Conservation (phyloP, 2,113 vertebrate species). For the Oncorhynchus gorbuscha region DNA sequence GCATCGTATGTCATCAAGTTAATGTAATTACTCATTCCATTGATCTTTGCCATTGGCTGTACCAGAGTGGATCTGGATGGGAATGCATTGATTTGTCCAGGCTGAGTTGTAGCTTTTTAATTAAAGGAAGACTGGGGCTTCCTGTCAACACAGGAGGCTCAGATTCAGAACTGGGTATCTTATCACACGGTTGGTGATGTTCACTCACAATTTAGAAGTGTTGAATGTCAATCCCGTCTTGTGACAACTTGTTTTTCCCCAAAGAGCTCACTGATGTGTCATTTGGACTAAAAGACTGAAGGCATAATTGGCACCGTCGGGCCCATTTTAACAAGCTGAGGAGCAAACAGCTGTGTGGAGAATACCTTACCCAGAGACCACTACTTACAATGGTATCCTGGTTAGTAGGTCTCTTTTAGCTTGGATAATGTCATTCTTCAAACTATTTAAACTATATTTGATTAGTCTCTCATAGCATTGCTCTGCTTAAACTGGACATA, state of each 20-base stretch:
- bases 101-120: too few relatives aligned
- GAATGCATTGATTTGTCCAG: too few relatives aligned
- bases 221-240: background rate
- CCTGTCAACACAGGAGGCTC: background rate
- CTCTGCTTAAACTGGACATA: background rate
- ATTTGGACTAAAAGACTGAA: constrained; percentile 7
- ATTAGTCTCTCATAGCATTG: background rate
- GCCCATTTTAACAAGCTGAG: constrained; percentile 8
- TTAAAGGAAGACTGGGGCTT: too few relatives aligned
- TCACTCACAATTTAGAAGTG: background rate
- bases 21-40: too few relatives aligned
- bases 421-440: background rate
- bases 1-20: too few relatives aligned
- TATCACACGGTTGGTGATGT: background rate
- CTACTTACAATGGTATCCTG: constrained; percentile 10
- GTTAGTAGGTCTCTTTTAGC: constrained; percentile 8
- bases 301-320: constrained; percentile 17
- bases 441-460: too few relatives aligned
- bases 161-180: background rate
- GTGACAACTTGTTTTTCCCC: background rate
- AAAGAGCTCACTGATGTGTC: background rate
- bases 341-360: constrained; percentile 27
- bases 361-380: constrained; percentile 4
- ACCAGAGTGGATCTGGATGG: too few relatives aligned
- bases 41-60: too few relatives aligned